A percentile compares a stretch with the other conserved stretches of the same genome.
phyloP scores from a whole-genome alignment of 1,140 invertebrate genomes.

The Pogonomyrmex californicus region DNA sequence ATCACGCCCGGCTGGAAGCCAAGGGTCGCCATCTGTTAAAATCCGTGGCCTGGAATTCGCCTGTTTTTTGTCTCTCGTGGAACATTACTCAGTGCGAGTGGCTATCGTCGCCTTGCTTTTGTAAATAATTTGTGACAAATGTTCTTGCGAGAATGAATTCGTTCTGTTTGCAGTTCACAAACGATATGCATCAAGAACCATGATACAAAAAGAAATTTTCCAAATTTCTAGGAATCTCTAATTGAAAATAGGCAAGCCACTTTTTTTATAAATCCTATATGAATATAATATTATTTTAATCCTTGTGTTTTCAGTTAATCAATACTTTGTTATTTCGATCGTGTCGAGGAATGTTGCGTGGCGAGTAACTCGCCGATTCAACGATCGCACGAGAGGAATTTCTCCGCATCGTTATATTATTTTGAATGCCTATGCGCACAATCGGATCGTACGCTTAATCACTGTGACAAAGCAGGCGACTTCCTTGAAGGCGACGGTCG shows the following conservation, averaged over 20 bases:
- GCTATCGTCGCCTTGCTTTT: slow-evolving; percentile 28
- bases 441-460: slow-evolving; percentile 59
- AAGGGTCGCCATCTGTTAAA: slow-evolving; percentile 56
- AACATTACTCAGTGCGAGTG: slow-evolving; percentile 38
- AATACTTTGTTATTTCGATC: slow-evolving; percentile 1
- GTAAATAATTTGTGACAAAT: slow-evolving; percentile 48
- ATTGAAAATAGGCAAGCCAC: not conserved
- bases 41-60: slow-evolving; percentile 65
- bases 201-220: not conserved
- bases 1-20: slow-evolving; percentile 58
- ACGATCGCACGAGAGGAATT: slow-evolving; percentile 42
- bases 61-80: slow-evolving; percentile 48
- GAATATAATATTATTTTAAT: not conserved
- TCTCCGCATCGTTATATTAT: slow-evolving; percentile 48
- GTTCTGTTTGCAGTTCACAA: not conserved
- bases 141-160: slow-evolving; percentile 29
- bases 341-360: not conserved
- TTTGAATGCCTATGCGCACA: slow-evolving; percentile 46
- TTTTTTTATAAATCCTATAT: too few species aligned
- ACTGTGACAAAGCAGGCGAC: slow-evolving; percentile 61
- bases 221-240: not conserved
- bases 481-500: slow-evolving; percentile 71
- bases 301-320: not conserved
- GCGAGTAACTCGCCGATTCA: slow-evolving; percentile 21
- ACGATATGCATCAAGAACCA: not conserved